A percentile compares a stretch with the other conserved stretches of the same genome.
phyloP scores from a whole-genome alignment of 2,888 invertebrate species.

The Phymatocera aterrima region DNA sequence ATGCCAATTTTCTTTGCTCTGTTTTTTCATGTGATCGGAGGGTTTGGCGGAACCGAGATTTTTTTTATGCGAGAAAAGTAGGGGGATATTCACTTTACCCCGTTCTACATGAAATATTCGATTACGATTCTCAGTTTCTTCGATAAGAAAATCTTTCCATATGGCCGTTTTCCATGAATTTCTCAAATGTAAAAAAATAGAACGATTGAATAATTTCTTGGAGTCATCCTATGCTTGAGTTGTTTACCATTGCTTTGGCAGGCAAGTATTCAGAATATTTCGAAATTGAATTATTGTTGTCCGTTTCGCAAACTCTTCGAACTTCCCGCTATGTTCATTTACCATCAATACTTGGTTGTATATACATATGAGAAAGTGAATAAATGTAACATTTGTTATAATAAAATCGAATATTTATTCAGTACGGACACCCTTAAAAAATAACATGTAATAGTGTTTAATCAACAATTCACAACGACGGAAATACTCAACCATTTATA shows the following conservation, averaged over 20 bases:
- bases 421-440: conserved; percentile 66
- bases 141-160: too few species aligned
- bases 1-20: not conserved
- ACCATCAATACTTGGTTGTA: not conserved
- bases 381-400: conserved; percentile 50
- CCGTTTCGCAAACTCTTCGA: not conserved
- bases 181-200: not conserved
- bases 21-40: not conserved
- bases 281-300: not conserved
- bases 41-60: not conserved
- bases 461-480: conserved; percentile 64
- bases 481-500: conserved; percentile 64
- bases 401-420: conserved; percentile 67
- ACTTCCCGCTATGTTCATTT: not conserved
- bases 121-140: not conserved
- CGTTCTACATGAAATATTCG: not conserved
- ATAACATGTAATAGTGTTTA: conserved; percentile 67
- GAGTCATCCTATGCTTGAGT: not conserved
- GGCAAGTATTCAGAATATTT: not conserved
- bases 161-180: not conserved
- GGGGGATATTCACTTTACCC: not conserved
- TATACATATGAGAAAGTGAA: not conserved
- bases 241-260: not conserved
- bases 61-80: not conserved
- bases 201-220: not conserved